Evolutionary conservation across 2,888 invertebrate genomes (phyloP), one percentile per base, ranked within the genome.

Genomic region (Iselma pallidipennis): DNA sequence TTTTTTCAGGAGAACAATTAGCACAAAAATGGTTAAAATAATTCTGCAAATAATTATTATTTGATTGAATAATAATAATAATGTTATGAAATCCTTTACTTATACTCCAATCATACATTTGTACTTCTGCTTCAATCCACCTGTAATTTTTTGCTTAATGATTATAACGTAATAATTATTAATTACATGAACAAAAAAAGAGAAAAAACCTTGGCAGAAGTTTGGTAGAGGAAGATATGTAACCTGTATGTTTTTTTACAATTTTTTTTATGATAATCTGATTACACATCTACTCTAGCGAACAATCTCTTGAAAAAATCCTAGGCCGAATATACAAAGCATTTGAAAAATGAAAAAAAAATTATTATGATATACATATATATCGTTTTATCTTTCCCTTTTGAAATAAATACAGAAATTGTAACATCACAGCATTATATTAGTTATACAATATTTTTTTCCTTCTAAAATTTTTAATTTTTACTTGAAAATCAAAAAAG

Each of bases 361-460:
- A 26, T 49, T n/a, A 31, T 31, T 57, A 63, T 62, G 61, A 62
- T 66, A 67, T n/a, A n/a, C n/a, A n/a, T n/a, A n/a, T n/a, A n/a
- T 64, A 67, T 68, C 74, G 72, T 75, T 76, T 76, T 74, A 7
- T 16, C n/a, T 31, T 14, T 33, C 14, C 10, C 2, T 45, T 10
- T 45, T 42, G 14, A 76, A 76, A 78, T 75, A 77, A 78, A 78
- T 77, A 78, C 76, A 76, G 71, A 77, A 76, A 75, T 74, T 74
- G 73, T 74, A 74, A 76, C 75, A 78, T 78, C 78, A 78, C 78
- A 78, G 78, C 76, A 74, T 76, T 72, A 66, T 66, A n/a, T 33
- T 53, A 31, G 23, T 53, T 53, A 53, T 53, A 31, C 23, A 53
- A 7, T 6, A 19, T n/a, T 19, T 49, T 49, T 21, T 45, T 45